Evolutionary conservation across 2,888 invertebrate genomes (phyloP).

Genomic region (Pemphredon lugubris): DNA sequence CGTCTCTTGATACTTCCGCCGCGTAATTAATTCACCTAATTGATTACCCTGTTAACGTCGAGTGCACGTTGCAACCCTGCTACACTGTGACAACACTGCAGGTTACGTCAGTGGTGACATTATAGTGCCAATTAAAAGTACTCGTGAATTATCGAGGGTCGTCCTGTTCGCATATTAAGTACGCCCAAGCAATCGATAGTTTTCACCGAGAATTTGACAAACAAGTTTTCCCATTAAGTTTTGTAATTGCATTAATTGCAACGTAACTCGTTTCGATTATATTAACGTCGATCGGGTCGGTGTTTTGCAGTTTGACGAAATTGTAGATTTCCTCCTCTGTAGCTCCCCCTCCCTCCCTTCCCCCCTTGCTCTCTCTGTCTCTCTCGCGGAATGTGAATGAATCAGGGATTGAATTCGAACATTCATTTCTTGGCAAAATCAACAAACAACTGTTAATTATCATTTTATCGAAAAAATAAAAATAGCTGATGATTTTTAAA

Average conservation of each 20-base stretch:
- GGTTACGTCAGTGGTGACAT: constrained; percentile 27
- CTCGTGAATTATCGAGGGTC: constrained; percentile 42
- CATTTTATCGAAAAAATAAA: no score
- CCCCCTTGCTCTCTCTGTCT: no score
- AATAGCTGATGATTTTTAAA: no score
- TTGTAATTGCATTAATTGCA: neutral
- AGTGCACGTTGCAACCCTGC: constrained; percentile 8
- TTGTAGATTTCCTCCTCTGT: no score
- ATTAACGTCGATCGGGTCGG: no score
- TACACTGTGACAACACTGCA: constrained; percentile 30
- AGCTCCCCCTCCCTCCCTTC: no score
- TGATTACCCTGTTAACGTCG: constrained; percentile 38
- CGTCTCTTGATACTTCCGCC: constrained; percentile 31
- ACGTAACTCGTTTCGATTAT: neutral
- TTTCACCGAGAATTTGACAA: neutral
- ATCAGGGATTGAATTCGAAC: no score
- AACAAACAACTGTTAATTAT: no score
- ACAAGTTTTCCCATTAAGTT: neutral
- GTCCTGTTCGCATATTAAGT: constrained; percentile 19
- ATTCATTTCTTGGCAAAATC: no score
- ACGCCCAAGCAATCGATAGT: constrained; percentile 8
- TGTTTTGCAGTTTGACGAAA: no score
- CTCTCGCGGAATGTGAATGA: no score
- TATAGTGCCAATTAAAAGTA: constrained; percentile 44
- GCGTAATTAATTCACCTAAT: constrained; percentile 46